These are phyloP conservation scores for Pteronotus mesoamericanus DNA, from an alignment of 2,797 vertebrate species.

Conservation along the genomic window DNA sequence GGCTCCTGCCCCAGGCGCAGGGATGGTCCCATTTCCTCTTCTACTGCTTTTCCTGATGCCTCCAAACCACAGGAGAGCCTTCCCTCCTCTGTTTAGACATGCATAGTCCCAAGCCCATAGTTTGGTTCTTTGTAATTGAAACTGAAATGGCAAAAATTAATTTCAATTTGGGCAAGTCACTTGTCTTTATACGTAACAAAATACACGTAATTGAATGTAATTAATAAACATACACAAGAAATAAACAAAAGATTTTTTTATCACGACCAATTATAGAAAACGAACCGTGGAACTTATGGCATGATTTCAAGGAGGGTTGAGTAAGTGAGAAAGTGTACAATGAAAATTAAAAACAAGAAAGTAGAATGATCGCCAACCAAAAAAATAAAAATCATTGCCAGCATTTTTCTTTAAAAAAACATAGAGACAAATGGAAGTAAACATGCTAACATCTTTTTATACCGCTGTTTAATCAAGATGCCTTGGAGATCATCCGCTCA, in stretches of 20 bases:
- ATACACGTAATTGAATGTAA: background rate
- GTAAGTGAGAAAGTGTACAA: background rate
- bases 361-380: background rate
- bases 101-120: background rate
- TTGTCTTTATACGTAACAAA: background rate
- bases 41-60: background rate
- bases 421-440: background rate
- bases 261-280: background rate
- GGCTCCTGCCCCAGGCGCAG: rapidly evolving
- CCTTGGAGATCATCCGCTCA: background rate
- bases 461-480: background rate
- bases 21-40: background rate
- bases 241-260: background rate
- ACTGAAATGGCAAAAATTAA: background rate
- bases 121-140: background rate
- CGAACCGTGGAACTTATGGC: background rate
- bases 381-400: background rate
- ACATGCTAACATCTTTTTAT: background rate
- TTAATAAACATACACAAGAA: background rate
- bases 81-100: background rate
- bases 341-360: background rate
- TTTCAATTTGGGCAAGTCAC: background rate
- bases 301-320: background rate
- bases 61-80: background rate
- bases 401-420: background rate